Percentiles rank a stretch among this genome's conserved stretches.
These are phyloP conservation scores for Macquaria ambigua DNA, from an alignment of 2,113 vertebrate species.

Conservation along the genomic window DNA sequence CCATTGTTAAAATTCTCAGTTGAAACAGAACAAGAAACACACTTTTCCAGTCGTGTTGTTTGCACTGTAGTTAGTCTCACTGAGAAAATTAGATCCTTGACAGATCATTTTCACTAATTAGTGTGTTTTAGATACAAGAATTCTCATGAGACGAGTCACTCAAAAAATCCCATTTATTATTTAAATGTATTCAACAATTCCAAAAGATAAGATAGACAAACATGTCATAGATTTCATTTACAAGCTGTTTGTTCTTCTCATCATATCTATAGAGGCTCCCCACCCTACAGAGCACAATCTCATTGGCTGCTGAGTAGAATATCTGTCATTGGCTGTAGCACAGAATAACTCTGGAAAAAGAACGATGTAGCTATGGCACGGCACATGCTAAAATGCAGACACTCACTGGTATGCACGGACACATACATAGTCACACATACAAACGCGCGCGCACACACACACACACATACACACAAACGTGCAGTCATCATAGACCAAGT, in stretches of 20 bases:
- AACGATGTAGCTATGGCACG: constrained; percentile 74
- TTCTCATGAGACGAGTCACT: constrained; percentile 72
- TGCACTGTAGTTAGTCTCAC: constrained; percentile 35
- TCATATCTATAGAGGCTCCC: constrained; percentile 66
- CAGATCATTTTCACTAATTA: constrained; percentile 60
- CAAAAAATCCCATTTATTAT: constrained; percentile 87
- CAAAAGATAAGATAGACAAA: constrained; percentile 86
- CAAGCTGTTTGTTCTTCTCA: constrained; percentile 79
- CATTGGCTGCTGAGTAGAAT: constrained; percentile 80
- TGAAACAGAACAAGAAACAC: constrained; percentile 44
- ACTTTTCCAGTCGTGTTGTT: constrained; percentile 51
- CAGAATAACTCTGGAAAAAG: constrained; percentile 73
- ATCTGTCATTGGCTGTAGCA: constrained; percentile 77
- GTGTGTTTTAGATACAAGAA: constrained; percentile 65
- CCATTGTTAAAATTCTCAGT: constrained; percentile 45
- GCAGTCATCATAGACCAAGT: constrained; percentile 69
- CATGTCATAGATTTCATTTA: constrained; percentile 82
- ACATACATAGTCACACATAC: constrained; percentile 45
- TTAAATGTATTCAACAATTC: constrained; percentile 87
- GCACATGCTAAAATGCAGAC: constrained; percentile 82
- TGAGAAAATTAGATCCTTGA: constrained; percentile 39
- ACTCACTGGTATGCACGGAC: constrained; percentile 58
- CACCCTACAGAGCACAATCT: constrained; percentile 74
- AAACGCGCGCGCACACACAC: constrained; percentile 36
- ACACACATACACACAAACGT: constrained; percentile 50